Conservation (phyloP, 37 sponge, comb jelly and placozoan species). For the Halichondria panicea region DNA sequence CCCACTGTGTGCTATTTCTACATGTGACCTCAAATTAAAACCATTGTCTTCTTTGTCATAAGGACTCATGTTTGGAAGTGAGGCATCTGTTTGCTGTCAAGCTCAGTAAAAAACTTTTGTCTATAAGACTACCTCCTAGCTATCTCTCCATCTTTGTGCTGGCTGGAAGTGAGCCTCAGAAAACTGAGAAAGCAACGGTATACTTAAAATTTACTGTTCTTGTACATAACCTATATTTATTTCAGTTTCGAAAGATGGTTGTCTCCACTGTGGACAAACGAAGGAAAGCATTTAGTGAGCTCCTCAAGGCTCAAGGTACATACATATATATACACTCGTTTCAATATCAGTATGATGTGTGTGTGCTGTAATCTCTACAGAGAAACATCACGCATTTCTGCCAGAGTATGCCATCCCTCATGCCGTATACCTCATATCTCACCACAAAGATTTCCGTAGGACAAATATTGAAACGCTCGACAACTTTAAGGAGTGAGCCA, state of each 20-base stretch:
- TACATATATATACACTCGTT: not conserved
- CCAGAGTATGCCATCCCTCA: constrained; percentile 83
- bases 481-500: constrained; percentile 69
- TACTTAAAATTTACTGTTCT: not conserved
- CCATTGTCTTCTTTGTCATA: not conserved
- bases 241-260: constrained; percentile 17
- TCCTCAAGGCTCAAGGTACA: constrained; percentile 43
- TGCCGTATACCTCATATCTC: constrained; percentile 80
- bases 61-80: constrained; percentile 86
- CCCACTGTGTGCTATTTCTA: not conserved
- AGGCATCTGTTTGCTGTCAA: constrained; percentile 60
- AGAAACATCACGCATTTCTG: constrained; percentile 54
- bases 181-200: too few relatives aligned
- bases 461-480: constrained; percentile 51
- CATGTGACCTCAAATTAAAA: too few relatives aligned
- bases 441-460: constrained; percentile 74
- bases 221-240: not conserved
- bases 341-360: not conserved
- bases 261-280: constrained; percentile 44
- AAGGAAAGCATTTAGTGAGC: constrained; percentile 37
- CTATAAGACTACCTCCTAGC: constrained; percentile 59
- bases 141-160: constrained; percentile 68
- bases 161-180: constrained; percentile 65
- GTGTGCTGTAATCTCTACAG: constrained; percentile 21
- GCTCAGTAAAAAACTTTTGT: constrained; percentile 56